Conservation (phyloP, 1,140 invertebrate genomes). For the Magallana angulata region DNA sequence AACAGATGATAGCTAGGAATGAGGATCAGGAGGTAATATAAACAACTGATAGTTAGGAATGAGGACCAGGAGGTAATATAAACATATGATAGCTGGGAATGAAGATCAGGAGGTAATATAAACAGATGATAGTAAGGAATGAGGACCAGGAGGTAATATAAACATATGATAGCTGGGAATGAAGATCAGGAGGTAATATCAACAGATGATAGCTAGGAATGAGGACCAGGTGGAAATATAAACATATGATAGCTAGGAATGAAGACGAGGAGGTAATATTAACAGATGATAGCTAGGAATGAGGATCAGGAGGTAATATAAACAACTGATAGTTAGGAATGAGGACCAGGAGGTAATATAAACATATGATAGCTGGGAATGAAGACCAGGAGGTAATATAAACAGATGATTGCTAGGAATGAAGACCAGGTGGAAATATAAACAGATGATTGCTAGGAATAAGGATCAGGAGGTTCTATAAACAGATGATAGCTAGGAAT, state of each 20-base stretch:
- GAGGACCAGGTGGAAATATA: no score
- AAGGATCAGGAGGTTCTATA: neutral
- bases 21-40: no score
- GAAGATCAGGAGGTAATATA: slow-evolving; percentile 73
- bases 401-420: neutral
- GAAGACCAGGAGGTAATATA: no score
- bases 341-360: no score
- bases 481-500: neutral
- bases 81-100: neutral
- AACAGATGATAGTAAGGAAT: neutral
- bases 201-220: neutral
- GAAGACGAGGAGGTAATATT: no score
- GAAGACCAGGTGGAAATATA: neutral
- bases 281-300: no score
- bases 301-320: no score
- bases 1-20: no score
- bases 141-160: neutral
- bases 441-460: neutral
- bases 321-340: no score
- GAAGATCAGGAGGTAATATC: neutral
- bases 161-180: neutral
- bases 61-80: neutral
- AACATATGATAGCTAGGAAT: no score
- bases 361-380: no score
- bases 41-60: neutral